phyloP scores from a whole-genome alignment of 2,113 vertebrate species.

The Pollimyrus isidori region DNA sequence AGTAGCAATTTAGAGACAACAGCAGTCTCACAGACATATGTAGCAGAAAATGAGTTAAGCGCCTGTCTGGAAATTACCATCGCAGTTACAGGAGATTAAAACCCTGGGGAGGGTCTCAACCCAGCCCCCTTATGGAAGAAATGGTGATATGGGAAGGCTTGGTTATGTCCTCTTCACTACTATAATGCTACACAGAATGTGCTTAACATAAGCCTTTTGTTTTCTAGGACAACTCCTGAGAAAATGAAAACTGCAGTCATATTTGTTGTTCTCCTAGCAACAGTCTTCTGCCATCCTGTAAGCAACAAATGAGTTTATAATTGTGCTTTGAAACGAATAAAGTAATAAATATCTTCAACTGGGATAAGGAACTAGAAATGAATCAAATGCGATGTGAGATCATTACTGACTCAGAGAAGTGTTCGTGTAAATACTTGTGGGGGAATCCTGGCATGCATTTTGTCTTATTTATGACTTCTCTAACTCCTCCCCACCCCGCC shows the following conservation, averaged over 20 bases:
- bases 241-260: conserved; percentile 60
- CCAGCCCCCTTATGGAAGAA: neutral
- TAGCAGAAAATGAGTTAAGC: neutral
- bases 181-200: neutral
- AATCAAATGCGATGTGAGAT: neutral
- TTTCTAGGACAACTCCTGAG: conserved; percentile 36
- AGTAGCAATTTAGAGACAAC: neutral
- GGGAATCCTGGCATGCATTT: neutral
- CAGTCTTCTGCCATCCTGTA: conserved; percentile 58
- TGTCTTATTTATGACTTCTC: neutral
- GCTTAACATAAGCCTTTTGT: neutral
- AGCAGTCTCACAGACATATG: neutral
- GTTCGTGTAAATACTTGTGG: neutral
- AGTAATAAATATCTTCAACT: neutral
- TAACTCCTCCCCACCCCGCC: neutral
- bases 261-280: conserved; percentile 59
- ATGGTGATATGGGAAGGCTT: neutral
- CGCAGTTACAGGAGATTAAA: neutral
- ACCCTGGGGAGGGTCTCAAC: neutral
- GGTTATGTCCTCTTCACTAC: neutral
- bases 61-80: neutral
- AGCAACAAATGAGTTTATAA: conserved; percentile 31
- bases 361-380: neutral
- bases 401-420: neutral
- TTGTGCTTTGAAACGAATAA: neutral